These are phyloP conservation scores for Ophioderma brevispina DNA, from an alignment of 35 echinoderm and acorn worm species.

Conservation along the genomic window DNA sequence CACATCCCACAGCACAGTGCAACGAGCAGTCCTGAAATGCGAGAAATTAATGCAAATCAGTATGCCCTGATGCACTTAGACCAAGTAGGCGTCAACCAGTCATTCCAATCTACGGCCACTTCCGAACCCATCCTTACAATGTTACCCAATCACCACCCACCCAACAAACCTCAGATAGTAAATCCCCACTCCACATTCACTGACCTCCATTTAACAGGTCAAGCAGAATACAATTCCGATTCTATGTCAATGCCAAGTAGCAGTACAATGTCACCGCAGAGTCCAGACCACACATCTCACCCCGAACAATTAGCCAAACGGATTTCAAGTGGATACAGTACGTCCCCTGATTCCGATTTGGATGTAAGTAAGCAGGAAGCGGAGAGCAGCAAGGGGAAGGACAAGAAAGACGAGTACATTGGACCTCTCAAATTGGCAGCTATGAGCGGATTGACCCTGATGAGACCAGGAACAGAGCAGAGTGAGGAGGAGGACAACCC, in stretches of 20 bases:
- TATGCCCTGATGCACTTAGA: constrained; percentile 61
- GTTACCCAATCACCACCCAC: background rate
- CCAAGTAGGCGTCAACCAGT: constrained; percentile 27
- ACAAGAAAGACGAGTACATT: constrained; percentile 52
- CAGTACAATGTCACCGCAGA: constrained; percentile 10
- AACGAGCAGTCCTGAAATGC: constrained; percentile 55
- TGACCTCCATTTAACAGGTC: background rate
- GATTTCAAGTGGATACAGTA: constrained; percentile 72
- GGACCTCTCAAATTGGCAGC: constrained; percentile 96
- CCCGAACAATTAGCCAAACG: constrained; percentile 43
- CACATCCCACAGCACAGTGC: constrained; percentile 22
- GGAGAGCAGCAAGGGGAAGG: constrained; percentile 1
- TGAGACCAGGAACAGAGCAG: constrained; percentile 66
- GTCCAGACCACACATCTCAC: constrained; percentile 16
- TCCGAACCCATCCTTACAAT: background rate
- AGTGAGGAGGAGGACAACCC: constrained; percentile 54
- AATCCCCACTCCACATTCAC: constrained; percentile 1
- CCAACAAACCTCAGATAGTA: background rate
- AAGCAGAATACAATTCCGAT: constrained; percentile 43
- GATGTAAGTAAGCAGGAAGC: constrained; percentile 18
- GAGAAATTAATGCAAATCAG: constrained; percentile 51
- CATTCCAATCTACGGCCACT: background rate
- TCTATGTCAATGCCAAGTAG: constrained; percentile 37
- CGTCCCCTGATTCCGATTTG: constrained; percentile 71
- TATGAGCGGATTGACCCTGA: constrained; percentile 92